A percentile compares a stretch with the other conserved stretches of the same genome.
Conservation (phyloP, 1,140 invertebrate genomes). For the Phymorhynchus buccinoides region DNA sequence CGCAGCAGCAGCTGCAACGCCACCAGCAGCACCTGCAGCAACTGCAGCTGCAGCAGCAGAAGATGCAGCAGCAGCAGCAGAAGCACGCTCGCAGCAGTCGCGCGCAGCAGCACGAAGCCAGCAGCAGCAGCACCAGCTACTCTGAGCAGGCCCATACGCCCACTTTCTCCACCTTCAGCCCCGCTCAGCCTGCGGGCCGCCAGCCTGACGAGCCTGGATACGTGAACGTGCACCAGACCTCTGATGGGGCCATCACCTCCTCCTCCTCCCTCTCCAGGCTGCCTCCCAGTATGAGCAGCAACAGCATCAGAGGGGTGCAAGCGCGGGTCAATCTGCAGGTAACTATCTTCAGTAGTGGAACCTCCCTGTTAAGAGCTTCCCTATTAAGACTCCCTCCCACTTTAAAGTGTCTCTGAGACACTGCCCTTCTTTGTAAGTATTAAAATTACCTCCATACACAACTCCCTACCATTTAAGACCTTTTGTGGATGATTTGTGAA, state of each 20-base stretch:
- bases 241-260: conserved; percentile 40
- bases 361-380: too few species aligned
- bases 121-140: conserved; percentile 35
- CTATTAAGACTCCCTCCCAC: too few species aligned
- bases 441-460: too few species aligned
- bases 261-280: conserved; percentile 33
- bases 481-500: too few species aligned
- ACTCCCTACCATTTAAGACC: too few species aligned
- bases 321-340: conserved; percentile 43
- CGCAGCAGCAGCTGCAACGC: conserved; percentile 51
- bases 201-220: neutral
- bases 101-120: conserved; percentile 24
- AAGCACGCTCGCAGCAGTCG: conserved; percentile 40
- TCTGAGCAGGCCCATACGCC: conserved; percentile 4
- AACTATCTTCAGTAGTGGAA: too few species aligned
- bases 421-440: too few species aligned
- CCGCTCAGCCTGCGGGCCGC: neutral
- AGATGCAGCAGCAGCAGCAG: conserved; percentile 33
- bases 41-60: conserved; percentile 34
- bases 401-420: too few species aligned
- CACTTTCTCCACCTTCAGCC: conserved; percentile 20
- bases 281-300: conserved; percentile 43
- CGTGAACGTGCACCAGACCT: conserved; percentile 36
- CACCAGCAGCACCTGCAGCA: conserved; percentile 52
- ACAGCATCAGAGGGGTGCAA: conserved; percentile 43